Evolutionary conservation across 35 echinoderm and acorn worm genomes (phyloP), one percentile per base, ranked within the genome.

Genomic region (Lytechinus pictus): DNA sequence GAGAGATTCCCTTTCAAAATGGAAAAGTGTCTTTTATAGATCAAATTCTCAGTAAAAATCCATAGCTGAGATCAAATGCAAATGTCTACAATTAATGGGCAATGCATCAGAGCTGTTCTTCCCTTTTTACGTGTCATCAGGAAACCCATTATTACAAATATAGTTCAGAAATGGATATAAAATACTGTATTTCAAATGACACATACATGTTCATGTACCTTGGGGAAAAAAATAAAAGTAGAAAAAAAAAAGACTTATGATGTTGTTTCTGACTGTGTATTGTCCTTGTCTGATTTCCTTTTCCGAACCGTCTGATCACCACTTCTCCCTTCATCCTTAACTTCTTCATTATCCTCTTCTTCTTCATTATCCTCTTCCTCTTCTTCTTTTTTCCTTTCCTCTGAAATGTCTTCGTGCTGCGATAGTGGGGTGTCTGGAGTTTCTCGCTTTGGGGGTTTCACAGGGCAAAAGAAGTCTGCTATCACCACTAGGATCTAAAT

Each of bases 261-360:
- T 33, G 88, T 54, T 9, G 8, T 5, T 90, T 90, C 88, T 52
- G 88, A 90, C 24, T 44, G 52, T 52, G 29, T 90, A 12, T 44
- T 44, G 13, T 90, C 28, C 52, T 44, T 52, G 33, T 55, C 92
- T 54, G n/a, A 13, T 9, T 93, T 93, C n/a, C 92, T 54, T 57
- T 93, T 54, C 54, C 92, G 52, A 28, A 93, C 92, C 10, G 92
- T 93, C 92, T 57, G 52, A 93, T 93, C 92, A n/a, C 54, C 92
- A 13, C n/a, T 54, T 2, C 12, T 54, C 53, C 19, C 92, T 27
- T 54, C 54, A 55, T 19, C 92, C 9, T 3, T 27, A 27, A 57
- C 92, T 27, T 55, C 27, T 27, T 93, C 92, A 19, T 14, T 54
- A 19, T 54, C 91, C 27, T 28, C 90, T 92, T 27, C 89, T 56